Base-by-base conservation (phyloP, 2,797 vertebrate species). In the Atherinosoma microstoma region DNA sequence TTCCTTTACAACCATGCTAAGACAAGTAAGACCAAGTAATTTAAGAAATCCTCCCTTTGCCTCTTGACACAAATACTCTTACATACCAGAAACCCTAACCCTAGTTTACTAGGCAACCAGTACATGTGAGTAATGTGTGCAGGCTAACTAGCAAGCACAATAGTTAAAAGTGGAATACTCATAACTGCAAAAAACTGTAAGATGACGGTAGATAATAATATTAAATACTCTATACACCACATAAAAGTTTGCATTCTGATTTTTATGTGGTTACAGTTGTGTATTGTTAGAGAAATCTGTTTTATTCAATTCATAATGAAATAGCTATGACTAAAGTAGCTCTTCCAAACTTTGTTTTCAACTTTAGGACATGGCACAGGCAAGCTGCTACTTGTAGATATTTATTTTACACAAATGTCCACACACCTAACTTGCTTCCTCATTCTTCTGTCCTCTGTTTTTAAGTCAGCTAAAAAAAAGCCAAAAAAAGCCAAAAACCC, bases 321-420 rank as follows among this genome's bases (percentile, higher is more conserved):
- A 4, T 66, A 22, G 24, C 18, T 27, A 42, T 27, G 27, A 59
- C 11, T 49, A 71, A 75, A 66, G 49, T 27, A 49, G 9, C 61
- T 76, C 38, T 65, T 36, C 68, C 35, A 16, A 64, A 35, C 35
- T 54, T 0, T 0, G 24, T 47, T 47, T 49, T 49, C 8, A 49
- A 22, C 47, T 22, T 22, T 10, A 75, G 64, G 81, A 83, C 67
- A 59, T 80, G 73, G 76, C 61, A 27, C 57, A n/a, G 53, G 12
- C 71, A 72, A 54, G 78, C 35, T 58, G 63, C 58, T 10, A 63
- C 63, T 67, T 75, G 69, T 73, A 67, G 22, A n/a, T 76, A 78
- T 70, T 54, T 61, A 13, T 80, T 42, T 82, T 75, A 74, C 64
- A 60, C 30, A 10, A 15, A 0, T 8, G 58, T 54, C 38, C 30